Percentiles rank a stretch among this genome's conserved stretches.
These are phyloP conservation scores for Dexiosoma caninum DNA, from an alignment of 2,888 invertebrate species.

Conservation along the genomic window DNA sequence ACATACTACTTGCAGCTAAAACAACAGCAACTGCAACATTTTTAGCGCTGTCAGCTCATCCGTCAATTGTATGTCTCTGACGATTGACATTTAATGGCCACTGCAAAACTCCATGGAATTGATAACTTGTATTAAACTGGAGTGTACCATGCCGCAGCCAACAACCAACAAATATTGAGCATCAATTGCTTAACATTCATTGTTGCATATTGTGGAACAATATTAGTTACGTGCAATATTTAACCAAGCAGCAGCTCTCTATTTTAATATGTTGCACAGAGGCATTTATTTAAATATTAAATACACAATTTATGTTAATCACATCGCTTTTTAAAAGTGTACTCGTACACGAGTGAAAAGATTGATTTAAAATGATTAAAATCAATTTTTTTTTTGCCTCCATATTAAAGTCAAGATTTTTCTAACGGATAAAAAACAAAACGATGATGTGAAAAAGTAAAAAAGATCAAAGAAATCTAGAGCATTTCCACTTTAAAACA, in stretches of 20 bases:
- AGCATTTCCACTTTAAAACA: conserved; percentile 29
- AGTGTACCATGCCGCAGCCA: neutral
- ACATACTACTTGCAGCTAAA: conserved; percentile 65
- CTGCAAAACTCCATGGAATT: conserved; percentile 64
- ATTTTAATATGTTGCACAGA: conserved; percentile 29
- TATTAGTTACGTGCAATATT: conserved; percentile 8
- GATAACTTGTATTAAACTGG: conserved; percentile 35
- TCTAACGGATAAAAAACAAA: conserved; percentile 8
- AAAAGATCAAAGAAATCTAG: conserved; percentile 30
- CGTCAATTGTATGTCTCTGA: conserved; percentile 76
- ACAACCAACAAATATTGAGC: conserved; percentile 28
- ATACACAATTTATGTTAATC: conserved; percentile 61
- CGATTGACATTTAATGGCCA: conserved; percentile 74
- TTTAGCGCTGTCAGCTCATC: conserved; percentile 77
- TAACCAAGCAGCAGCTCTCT: conserved; percentile 4
- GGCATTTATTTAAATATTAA: conserved; percentile 58
- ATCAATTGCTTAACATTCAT: conserved; percentile 53
- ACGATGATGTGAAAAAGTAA: neutral
- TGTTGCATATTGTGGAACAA: conserved; percentile 23
- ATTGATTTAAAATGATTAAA: conserved; percentile 64
- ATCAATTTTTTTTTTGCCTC: conserved; percentile 14
- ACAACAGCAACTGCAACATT: conserved; percentile 69
- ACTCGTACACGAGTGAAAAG: conserved; percentile 23
- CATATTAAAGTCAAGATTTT: conserved; percentile 38
- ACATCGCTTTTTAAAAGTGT: conserved; percentile 11